Conservation (phyloP, 2,888 invertebrate genomes). For the Microchrysa polita region DNA sequence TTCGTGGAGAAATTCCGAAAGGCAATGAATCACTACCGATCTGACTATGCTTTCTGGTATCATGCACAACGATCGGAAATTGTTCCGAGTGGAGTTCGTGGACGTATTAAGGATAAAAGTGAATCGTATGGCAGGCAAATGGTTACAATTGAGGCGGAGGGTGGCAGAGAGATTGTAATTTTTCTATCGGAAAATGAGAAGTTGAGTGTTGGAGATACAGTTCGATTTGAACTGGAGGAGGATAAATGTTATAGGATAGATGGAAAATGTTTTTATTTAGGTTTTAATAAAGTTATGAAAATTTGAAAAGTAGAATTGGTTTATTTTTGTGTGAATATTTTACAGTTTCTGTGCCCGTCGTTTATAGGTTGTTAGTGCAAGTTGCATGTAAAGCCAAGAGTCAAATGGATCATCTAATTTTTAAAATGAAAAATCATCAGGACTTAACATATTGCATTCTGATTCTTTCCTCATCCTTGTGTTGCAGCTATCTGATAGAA, state of each 20-base stretch:
- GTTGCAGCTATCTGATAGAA: no score
- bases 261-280: conserved; percentile 13
- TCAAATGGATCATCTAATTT: no score
- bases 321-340: no score
- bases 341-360: no score
- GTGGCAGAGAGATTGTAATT: conserved; percentile 5
- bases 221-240: conserved; percentile 11
- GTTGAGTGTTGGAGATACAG: neutral
- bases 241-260: conserved; percentile 11
- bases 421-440: no score
- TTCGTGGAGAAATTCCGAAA: conserved; percentile 4
- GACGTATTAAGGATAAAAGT: neutral
- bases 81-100: neutral
- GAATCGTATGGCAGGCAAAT: conserved; percentile 12
- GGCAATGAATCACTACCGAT: conserved; percentile 7
- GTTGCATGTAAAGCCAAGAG: no score
- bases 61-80: conserved; percentile 27
- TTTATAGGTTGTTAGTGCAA: no score
- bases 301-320: neutral
- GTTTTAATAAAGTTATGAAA: conserved; percentile 33
- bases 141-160: neutral
- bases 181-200: conserved; percentile 18
- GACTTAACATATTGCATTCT: no score
- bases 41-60: conserved; percentile 38
- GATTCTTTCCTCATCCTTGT: no score